phyloP scores from a whole-genome alignment of 2,113 vertebrate genomes.

The Caracal caracal region DNA sequence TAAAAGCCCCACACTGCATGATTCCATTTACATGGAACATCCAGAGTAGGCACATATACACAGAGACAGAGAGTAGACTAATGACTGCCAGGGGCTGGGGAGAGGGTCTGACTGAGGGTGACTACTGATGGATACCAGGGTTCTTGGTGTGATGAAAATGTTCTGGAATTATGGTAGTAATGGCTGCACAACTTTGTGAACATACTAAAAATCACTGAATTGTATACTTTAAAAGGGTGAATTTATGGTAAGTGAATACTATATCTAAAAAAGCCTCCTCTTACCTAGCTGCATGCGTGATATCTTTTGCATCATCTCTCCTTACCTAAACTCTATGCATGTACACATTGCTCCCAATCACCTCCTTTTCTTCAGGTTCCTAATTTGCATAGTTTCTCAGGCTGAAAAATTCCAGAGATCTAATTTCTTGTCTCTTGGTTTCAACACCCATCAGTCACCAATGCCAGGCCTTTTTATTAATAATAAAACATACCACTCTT shows the following conservation, averaged over 20 bases:
- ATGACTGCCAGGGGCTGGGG: not conserved
- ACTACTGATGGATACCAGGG: not conserved
- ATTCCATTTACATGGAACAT: not conserved
- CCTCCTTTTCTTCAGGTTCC: not conserved
- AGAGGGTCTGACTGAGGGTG: not conserved
- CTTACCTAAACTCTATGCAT: not conserved
- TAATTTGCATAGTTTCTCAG: not conserved
- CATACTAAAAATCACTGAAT: not conserved
- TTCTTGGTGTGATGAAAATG: not conserved
- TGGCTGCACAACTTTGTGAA: not conserved
- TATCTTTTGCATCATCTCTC: not conserved
- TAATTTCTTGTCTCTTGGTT: conserved; percentile 7
- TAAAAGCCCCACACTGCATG: not conserved
- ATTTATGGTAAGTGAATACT: not conserved
- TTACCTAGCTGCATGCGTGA: not conserved
- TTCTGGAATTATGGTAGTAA: not conserved
- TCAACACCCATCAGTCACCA: not conserved
- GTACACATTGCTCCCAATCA: not conserved
- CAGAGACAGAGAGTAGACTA: not conserved
- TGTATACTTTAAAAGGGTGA: not conserved
- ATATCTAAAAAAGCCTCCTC: not conserved
- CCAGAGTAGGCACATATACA: not conserved
- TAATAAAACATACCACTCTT: not conserved
- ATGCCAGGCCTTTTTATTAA: not conserved
- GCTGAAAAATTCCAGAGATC: not conserved